Base-by-base conservation (phyloP, 2,888 invertebrate genomes). In the Tinea semifulvella region DNA sequence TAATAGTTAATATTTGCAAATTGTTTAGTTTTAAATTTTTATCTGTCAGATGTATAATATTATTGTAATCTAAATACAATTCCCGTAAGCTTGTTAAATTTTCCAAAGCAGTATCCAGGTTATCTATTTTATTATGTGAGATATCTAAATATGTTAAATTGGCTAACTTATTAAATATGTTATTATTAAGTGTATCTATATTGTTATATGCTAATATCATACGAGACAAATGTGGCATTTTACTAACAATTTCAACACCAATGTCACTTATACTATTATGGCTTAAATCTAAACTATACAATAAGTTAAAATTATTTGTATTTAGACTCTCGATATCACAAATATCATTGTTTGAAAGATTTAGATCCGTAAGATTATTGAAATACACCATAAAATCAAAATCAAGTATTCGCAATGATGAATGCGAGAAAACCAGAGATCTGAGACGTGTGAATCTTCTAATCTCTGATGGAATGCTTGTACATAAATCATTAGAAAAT, bases 21-120 rank as follows among this genome's bases (percentile, higher is more conserved):
- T 66, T 64, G 51, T 68, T 64, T 1, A 75, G 56, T 1, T 2
- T n/a, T 11, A 40, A 40, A 20, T 22, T n/a, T 20, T 4, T 4
- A 22, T 22, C 13, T 2, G 20, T n/a, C 4, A 40, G 22, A 8
- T 11, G 10, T 17, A 65, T 51, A 43, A 79, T 68, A 7, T 65
- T 47, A 52, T 79, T 79, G 1, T 63, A 58, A 49, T 56, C 60
- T 10, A 79, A 50, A 52, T 60, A 70, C n/a, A 79, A 56, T 53
- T 76, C 74, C 47, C 62, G 68, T 22, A 80, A 58, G 20, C 62
- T 61, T 1, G 56, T 53, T 2, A 79, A 57, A 17, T 58, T 62
- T 45, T 74, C 75, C 4, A 80, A 55, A 5, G 76, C 76, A 1
- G 75, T 75, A 42, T 76, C 74, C 1, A 79, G 56, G 49, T 73